A percentile compares a stretch with the other conserved stretches of the same genome.
Evolutionary conservation across 2,113 vertebrate species (phyloP).

Genomic region (Labeo catla): DNA sequence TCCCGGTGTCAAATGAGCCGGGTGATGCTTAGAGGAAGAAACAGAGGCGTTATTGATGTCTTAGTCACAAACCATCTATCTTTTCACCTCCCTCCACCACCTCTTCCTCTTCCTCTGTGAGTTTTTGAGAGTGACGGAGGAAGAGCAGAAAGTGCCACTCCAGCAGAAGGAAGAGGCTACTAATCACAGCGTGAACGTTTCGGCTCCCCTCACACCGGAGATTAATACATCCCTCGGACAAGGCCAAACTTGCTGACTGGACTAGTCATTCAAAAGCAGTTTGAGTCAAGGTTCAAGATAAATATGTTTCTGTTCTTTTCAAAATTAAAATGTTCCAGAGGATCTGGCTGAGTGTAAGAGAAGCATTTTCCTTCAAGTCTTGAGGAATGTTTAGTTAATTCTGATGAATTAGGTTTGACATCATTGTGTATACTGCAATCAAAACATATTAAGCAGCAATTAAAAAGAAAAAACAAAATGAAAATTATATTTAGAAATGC

Average conservation of each 20-base stretch:
- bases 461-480: not conserved
- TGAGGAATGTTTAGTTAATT: not conserved
- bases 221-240: constrained; percentile 26
- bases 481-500: too few species aligned
- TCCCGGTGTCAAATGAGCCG: constrained; percentile 2
- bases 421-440: not conserved
- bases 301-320: constrained; percentile 3
- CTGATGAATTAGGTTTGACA: not conserved
- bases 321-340: not conserved
- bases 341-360: not conserved
- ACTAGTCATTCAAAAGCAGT: constrained; percentile 1
- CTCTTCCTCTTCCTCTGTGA: not conserved
- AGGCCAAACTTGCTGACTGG: constrained; percentile 29
- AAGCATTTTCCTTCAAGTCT: not conserved
- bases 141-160: constrained; percentile 23
- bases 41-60: constrained; percentile 44
- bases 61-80: constrained; percentile 40
- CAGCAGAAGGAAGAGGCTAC: constrained; percentile 39
- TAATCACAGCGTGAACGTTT: constrained; percentile 45
- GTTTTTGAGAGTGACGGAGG: constrained; percentile 25
- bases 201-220: not conserved
- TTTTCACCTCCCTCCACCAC: not conserved
- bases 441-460: not conserved
- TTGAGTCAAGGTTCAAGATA: not conserved
- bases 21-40: constrained; percentile 14